A percentile compares a stretch with the other conserved stretches of the same genome.
phyloP scores from a whole-genome alignment of 2,888 invertebrate genomes.

The Schizotus pectinicornis region DNA sequence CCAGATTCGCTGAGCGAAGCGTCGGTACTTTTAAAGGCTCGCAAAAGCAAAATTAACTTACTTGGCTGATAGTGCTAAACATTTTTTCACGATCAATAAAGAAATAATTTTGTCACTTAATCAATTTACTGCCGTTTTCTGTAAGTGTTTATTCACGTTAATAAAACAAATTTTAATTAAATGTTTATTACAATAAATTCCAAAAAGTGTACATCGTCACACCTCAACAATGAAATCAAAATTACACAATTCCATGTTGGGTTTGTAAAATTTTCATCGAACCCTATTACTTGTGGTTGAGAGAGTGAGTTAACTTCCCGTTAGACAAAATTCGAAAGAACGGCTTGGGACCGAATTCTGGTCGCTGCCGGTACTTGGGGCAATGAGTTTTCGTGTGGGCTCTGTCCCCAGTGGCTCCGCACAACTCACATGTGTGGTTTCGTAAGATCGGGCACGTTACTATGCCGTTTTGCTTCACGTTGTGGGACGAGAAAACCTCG shows the following conservation, averaged over 20 bases:
- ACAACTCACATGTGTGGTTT: constrained; percentile 26
- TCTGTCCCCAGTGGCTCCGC: constrained; percentile 31
- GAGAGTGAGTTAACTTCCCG: constrained; percentile 7
- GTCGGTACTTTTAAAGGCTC: too few species aligned
- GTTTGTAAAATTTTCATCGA: neutral
- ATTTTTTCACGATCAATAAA: too few species aligned
- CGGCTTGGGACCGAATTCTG: constrained; percentile 9
- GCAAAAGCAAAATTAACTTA: too few species aligned
- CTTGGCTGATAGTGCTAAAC: too few species aligned
- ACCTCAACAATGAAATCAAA: too few species aligned
- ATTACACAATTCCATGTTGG: neutral
- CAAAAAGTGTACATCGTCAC: too few species aligned
- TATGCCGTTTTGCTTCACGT: constrained; percentile 19
- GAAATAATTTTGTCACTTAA: too few species aligned
- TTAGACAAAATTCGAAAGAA: constrained; percentile 23
- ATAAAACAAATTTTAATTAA: too few species aligned
- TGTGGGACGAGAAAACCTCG: constrained; percentile 22
- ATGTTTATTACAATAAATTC: too few species aligned
- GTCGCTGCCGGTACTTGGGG: constrained; percentile 11
- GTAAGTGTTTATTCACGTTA: too few species aligned
- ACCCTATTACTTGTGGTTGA: constrained; percentile 11
- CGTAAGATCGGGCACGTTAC: constrained; percentile 30
- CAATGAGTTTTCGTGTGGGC: constrained; percentile 33
- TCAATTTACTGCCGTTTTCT: too few species aligned
- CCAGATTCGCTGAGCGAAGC: too few species aligned